phyloP scores from a whole-genome alignment of 2,797 vertebrate genomes.

The Pangasius sanitwongsei region DNA sequence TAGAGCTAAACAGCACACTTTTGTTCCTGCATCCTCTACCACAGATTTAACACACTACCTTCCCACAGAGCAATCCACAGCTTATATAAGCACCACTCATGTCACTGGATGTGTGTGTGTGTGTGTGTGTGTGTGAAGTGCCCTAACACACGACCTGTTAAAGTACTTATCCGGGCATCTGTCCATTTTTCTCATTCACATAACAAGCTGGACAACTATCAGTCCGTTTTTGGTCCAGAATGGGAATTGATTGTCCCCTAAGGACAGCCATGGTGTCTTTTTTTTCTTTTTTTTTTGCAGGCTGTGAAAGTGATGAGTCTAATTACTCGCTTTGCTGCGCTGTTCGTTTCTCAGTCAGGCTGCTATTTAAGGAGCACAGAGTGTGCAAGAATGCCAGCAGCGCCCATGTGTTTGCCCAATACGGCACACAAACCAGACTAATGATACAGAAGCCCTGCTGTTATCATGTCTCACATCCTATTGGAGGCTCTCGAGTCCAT shows the following conservation, averaged over 20 bases:
- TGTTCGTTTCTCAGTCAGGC: constrained; percentile 12
- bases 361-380: constrained; percentile 29
- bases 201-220: constrained; percentile 4
- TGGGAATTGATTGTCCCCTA: constrained; percentile 13
- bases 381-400: constrained; percentile 39
- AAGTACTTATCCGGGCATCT: neutral
- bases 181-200: constrained; percentile 12
- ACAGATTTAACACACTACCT: constrained; percentile 19
- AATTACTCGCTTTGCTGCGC: constrained; percentile 58
- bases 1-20: neutral
- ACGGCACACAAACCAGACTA: neutral
- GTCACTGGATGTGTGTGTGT: constrained; percentile 6
- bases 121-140: constrained; percentile 4
- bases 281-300: constrained; percentile 28
- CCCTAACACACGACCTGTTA: neutral
- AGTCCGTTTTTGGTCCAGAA: neutral
- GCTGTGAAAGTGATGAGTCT: constrained; percentile 45
- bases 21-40: neutral
- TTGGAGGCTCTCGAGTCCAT: neutral
- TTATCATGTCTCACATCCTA: constrained; percentile 1
- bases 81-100: constrained; percentile 39
- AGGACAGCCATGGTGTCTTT: neutral
- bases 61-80: constrained; percentile 25
- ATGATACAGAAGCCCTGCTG: constrained; percentile 5
- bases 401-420: constrained; percentile 2